Percentiles rank a stretch among this genome's conserved stretches.
Evolutionary conservation across 1,140 invertebrate species (phyloP).

Genomic region (Polyergus mexicanus): DNA sequence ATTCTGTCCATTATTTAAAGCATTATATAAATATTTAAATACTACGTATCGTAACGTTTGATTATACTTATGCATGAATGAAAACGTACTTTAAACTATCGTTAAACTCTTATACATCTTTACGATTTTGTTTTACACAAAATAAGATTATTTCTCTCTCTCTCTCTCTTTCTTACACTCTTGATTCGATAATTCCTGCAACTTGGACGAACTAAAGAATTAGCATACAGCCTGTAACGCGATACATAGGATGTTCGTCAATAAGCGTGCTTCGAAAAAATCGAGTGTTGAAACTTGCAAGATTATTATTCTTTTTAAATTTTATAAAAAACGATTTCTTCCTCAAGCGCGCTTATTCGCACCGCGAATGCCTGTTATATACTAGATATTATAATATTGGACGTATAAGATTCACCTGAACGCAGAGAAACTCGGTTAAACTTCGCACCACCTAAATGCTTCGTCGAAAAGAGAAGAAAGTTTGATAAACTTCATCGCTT

Average conservation of each 20-base stretch:
- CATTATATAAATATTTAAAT: slow-evolving; percentile 16
- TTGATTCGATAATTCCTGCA: slow-evolving; percentile 20
- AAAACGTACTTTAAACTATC: slow-evolving; percentile 18
- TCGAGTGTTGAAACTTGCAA: not conserved
- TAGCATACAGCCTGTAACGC: not conserved
- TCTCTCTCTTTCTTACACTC: not conserved
- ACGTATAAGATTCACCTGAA: slow-evolving; percentile 70
- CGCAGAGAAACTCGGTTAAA: slow-evolving; percentile 29
- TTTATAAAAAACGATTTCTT: not conserved
- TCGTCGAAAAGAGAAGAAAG: slow-evolving; percentile 3
- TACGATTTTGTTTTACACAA: slow-evolving; percentile 49
- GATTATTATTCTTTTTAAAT: not conserved
- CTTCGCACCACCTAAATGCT: slow-evolving; percentile 70
- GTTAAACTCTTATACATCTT: slow-evolving; percentile 12
- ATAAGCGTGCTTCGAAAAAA: slow-evolving; percentile 9
- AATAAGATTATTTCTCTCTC: slow-evolving; percentile 43
- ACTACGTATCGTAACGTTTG: not conserved
- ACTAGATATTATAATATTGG: slow-evolving; percentile 69
- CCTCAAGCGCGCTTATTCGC: slow-evolving; percentile 12
- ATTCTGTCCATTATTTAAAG: not conserved
- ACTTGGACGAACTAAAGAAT: slow-evolving; percentile 52
- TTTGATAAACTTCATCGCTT: not conserved
- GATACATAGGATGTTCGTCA: not conserved
- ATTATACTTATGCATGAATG: slow-evolving; percentile 18
- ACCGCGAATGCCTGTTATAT: slow-evolving; percentile 20